Conservation (phyloP, 2,888 invertebrate species). For the Eilema caniola region DNA sequence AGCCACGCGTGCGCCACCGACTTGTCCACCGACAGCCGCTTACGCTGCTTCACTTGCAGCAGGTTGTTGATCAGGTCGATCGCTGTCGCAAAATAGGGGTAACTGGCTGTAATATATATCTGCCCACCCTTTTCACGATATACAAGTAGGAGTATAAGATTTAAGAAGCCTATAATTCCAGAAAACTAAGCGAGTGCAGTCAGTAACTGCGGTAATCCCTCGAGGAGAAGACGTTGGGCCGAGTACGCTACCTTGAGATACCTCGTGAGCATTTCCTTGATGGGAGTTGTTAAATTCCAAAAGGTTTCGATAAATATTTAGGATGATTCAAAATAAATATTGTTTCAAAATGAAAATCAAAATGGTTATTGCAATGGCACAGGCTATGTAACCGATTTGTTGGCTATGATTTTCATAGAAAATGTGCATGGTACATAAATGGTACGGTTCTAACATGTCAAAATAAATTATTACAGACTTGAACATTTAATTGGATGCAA, state of each 20-base stretch:
- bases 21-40: constrained; percentile 98
- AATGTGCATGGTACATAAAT: background rate
- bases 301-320: background rate
- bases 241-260: background rate
- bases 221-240: background rate
- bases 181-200: background rate
- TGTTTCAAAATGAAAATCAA: too few species aligned
- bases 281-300: background rate
- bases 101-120: background rate
- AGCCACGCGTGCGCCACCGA: constrained; percentile 98
- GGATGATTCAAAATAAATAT: background rate
- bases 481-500: background rate
- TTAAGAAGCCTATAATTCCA: background rate
- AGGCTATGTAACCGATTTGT: background rate
- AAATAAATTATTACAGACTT: background rate
- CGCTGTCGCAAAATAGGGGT: constrained; percentile 86
- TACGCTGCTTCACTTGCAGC: constrained; percentile 98
- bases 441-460: background rate
- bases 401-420: background rate
- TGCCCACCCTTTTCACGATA: background rate
- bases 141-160: background rate
- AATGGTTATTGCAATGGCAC: too few species aligned
- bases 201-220: background rate
- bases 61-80: constrained; percentile 99
- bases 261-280: background rate